These are phyloP conservation scores for Drosophila quadrilineata DNA, from an alignment of 1,140 invertebrate species.

Conservation along the genomic window DNA sequence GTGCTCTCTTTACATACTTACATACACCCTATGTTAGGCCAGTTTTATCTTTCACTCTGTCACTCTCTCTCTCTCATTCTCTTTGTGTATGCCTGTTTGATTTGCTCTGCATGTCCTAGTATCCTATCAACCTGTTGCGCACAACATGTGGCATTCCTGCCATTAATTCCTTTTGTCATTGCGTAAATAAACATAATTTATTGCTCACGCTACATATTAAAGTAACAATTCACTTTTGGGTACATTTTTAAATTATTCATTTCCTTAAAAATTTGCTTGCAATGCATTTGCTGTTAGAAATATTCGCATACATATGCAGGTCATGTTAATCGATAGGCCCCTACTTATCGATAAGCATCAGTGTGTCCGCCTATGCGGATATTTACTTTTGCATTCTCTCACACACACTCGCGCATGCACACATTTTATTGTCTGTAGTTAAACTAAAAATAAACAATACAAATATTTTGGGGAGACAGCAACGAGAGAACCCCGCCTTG, in stretches of 20 bases:
- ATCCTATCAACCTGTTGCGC: constrained; percentile 28
- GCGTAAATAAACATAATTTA: constrained; percentile 15
- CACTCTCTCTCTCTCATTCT: constrained; percentile 5
- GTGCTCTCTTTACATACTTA: constrained; percentile 6
- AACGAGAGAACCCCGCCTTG: no score
- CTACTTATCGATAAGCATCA: no score
- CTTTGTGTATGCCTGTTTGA: no score
- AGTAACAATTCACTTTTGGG: no score
- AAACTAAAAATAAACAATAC: constrained; percentile 31
- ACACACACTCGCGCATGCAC: no score
- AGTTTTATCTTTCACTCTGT: neutral
- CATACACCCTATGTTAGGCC: no score
- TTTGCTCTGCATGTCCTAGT: constrained; percentile 11
- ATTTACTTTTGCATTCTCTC: neutral
- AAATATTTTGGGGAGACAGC: no score
- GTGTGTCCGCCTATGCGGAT: neutral
- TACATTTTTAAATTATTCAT: no score
- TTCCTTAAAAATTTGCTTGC: no score
- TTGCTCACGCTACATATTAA: no score
- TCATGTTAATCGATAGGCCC: no score
- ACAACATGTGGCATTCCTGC: constrained; percentile 15
- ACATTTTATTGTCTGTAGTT: constrained; percentile 10
- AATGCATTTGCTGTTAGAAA: no score
- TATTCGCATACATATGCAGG: neutral
- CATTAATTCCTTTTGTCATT: neutral